Evolutionary conservation across 2,888 invertebrate genomes (phyloP), one percentile per base, ranked within the genome.

Genomic region (Noctua janthe): DNA sequence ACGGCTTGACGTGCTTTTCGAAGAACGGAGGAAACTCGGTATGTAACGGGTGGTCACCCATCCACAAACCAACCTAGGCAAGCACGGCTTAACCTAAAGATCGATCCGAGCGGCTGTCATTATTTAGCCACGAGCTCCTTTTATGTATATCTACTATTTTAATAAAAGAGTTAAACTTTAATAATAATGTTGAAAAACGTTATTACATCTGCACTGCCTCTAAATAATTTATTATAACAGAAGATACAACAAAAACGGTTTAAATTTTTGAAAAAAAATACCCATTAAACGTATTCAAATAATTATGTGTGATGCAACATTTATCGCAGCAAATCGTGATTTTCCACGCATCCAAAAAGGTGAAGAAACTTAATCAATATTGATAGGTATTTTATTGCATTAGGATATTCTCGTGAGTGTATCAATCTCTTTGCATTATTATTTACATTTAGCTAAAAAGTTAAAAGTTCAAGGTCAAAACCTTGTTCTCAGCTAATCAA

Each of bases 361-460:
- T 56, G 20, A 56, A 47, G 54, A 49, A 67, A 56, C 39, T 15
- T n/a, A 11, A 78, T 78, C 15, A 78, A 78, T 67, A 66, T 47
- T 78, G 7, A 56, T 66, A 54, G 62, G 29, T 62, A 35, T 78
- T n/a, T 43, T 20, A 47, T 66, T 66, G 29, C 47, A 47, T 4
- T 39, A 39, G 15, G 7, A n/a, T 5, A 35, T 20, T 43, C 13
- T 17, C 17, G 47, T 13, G 23, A 56, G 39, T 20, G 35, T 74
- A 35, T 20, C 2, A 39, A 1, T 17, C 13, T 62, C 8, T n/a
- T 59, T 49, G 35, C 23, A 64, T 23, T 76, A 29, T 29, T 76
- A 35, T 66, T 64, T 54, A 78, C 1, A 29, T 77, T 47, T n/a
- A 54, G 7, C 5, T 39, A 3, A 51, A 54, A 51, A 54, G 3